These are phyloP conservation scores for Megaceryle torquata DNA, from an alignment of 2,113 vertebrate species.

Conservation along the genomic window DNA sequence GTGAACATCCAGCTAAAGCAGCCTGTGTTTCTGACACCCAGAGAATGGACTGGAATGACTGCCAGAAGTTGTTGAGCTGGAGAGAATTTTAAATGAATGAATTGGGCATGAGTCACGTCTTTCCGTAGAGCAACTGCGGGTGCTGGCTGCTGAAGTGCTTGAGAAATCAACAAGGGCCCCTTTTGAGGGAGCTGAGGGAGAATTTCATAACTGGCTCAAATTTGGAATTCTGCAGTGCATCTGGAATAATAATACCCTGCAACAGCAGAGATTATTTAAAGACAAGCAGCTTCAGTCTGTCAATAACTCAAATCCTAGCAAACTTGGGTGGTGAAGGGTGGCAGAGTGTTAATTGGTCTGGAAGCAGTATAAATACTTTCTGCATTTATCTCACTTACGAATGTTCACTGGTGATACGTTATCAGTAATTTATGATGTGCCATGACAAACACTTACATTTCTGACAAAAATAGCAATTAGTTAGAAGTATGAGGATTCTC, in stretches of 20 bases:
- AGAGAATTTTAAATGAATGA: slow-evolving; percentile 45
- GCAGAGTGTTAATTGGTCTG: slow-evolving; percentile 42
- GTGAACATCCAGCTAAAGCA: slow-evolving; percentile 15
- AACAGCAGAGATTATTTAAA: not conserved
- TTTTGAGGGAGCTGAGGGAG: not conserved
- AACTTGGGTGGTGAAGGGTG: slow-evolving; percentile 33
- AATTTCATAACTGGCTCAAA: slow-evolving; percentile 1
- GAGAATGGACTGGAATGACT: not conserved
- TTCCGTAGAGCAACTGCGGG: slow-evolving; percentile 17
- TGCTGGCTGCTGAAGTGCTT: not conserved
- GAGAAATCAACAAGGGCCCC: slow-evolving; percentile 34
- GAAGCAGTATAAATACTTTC: slow-evolving; percentile 53
- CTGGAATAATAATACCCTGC: not conserved
- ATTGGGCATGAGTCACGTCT: slow-evolving; percentile 18
- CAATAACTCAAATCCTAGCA: slow-evolving; percentile 27
- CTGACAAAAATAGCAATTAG: slow-evolving; percentile 49
- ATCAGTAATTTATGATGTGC: slow-evolving; percentile 68
- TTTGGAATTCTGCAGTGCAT: not conserved
- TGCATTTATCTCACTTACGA: slow-evolving; percentile 45
- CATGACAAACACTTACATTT: slow-evolving; percentile 32
- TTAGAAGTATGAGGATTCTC: slow-evolving; percentile 31
- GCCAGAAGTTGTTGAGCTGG: slow-evolving; percentile 40
- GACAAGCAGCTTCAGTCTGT: not conserved
- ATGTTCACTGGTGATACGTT: slow-evolving; percentile 59
- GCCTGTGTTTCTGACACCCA: not conserved